Percentiles rank a stretch among this genome's conserved stretches.
phyloP scores from a whole-genome alignment of 2,888 invertebrate genomes.

The Stenodema calcarata region DNA sequence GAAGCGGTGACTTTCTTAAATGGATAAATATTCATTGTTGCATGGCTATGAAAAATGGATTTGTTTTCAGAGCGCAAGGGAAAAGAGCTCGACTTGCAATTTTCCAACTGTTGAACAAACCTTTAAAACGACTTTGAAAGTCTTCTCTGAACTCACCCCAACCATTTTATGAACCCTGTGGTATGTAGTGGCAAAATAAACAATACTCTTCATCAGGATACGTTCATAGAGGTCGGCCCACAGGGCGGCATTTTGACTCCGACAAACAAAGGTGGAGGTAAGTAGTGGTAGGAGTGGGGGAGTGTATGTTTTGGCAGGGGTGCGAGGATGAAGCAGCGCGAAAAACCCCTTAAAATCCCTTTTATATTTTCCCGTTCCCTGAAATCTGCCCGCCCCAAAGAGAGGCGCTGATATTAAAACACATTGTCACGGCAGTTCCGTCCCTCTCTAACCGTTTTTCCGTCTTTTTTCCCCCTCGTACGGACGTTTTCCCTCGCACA shows the following conservation, averaged over 20 bases:
- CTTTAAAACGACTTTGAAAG: too few relatives aligned
- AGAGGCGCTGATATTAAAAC: not conserved
- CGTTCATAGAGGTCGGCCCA: not conserved
- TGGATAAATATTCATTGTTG: too few relatives aligned
- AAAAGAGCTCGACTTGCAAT: too few relatives aligned
- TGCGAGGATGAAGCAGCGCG: not conserved
- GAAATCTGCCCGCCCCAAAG: not conserved
- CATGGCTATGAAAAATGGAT: too few relatives aligned
- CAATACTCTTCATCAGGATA: too few relatives aligned
- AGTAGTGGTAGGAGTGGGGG: not conserved
- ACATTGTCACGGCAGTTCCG: not conserved
- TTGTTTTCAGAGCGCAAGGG: too few relatives aligned
- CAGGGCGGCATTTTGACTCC: not conserved
- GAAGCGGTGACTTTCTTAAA: too few relatives aligned
- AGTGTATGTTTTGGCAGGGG: not conserved
- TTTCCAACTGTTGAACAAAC: too few relatives aligned
- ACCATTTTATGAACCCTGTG: too few relatives aligned
- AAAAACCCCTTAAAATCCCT: not conserved
- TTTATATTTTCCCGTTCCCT: not conserved
- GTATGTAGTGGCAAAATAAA: too few relatives aligned
- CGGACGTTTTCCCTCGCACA: not conserved
- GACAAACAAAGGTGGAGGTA: not conserved
- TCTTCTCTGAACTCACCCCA: too few relatives aligned
- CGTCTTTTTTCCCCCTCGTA: not conserved
- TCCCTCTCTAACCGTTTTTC: not conserved